Evolutionary conservation across 2,113 vertebrate species (phyloP).

Genomic region (Leptosomus discolor): DNA sequence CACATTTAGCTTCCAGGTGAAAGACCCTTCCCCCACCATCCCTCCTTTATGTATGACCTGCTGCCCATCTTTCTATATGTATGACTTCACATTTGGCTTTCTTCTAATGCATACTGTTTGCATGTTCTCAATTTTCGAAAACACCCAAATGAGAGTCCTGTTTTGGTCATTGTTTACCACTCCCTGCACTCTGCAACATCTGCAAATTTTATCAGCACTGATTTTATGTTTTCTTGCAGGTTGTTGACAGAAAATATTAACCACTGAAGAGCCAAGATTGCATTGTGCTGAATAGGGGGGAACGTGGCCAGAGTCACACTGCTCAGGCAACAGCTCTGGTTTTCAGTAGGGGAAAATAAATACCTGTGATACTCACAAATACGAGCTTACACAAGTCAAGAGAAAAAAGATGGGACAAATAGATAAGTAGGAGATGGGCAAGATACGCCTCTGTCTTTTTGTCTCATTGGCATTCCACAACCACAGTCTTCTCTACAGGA

Average conservation of each 20-base stretch:
- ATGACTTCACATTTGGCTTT: slow-evolving; percentile 65
- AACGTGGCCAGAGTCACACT: slow-evolving; percentile 22
- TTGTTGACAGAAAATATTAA: slow-evolving; percentile 66
- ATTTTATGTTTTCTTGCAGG: slow-evolving; percentile 58
- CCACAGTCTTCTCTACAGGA: not conserved
- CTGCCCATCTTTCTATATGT: not conserved
- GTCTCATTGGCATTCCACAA: not conserved
- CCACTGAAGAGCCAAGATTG: slow-evolving; percentile 43
- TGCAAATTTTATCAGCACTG: slow-evolving; percentile 61
- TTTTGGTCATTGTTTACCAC: slow-evolving; percentile 65
- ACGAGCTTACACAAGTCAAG: slow-evolving; percentile 22
- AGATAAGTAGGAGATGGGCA: slow-evolving; percentile 40
- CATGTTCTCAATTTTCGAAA: slow-evolving; percentile 48
- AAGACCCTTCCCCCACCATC: not conserved
- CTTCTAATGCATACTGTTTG: not conserved
- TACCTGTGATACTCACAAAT: slow-evolving; percentile 28
- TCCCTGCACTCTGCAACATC: slow-evolving; percentile 65
- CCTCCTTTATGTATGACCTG: not conserved
- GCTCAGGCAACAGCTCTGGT: slow-evolving; percentile 52
- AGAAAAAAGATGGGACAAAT: slow-evolving; percentile 38
- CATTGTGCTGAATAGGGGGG: slow-evolving; percentile 44
- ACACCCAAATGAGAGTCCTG: slow-evolving; percentile 58
- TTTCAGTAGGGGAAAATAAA: slow-evolving; percentile 31
- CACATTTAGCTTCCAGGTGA: slow-evolving; percentile 33
- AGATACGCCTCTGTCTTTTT: not conserved